Percentiles rank a stretch among this genome's conserved stretches.
Conservation (phyloP, 1,140 invertebrate genomes). For the Neodiprion pinetum region DNA sequence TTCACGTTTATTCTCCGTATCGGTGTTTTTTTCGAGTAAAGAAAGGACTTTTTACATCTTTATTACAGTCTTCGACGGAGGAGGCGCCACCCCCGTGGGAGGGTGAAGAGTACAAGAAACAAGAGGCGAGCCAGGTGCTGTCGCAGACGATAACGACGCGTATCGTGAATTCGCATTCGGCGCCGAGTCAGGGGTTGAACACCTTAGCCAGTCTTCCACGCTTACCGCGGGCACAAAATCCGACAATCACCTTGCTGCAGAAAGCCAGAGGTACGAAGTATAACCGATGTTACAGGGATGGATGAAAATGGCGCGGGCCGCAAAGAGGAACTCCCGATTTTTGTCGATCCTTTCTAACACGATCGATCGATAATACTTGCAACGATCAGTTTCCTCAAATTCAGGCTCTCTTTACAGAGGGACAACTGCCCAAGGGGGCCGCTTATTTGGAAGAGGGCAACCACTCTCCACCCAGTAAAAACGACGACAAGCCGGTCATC, state of each 20-base stretch:
- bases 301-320: conserved; percentile 5
- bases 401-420: conserved; percentile 68
- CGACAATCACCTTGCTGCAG: conserved; percentile 86
- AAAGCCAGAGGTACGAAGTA: conserved; percentile 80
- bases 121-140: conserved; percentile 39
- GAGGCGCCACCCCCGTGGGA: conserved; percentile 52
- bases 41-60: no score
- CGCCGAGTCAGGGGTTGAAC: conserved; percentile 68
- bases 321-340: conserved; percentile 15
- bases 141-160: conserved; percentile 61
- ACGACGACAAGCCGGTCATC: conserved; percentile 64
- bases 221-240: conserved; percentile 83
- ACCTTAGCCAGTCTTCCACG: conserved; percentile 61
- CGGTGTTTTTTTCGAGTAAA: no score
- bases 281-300: background rate
- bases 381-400: conserved; percentile 32
- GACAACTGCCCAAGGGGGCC: conserved; percentile 80
- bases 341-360: conserved; percentile 15
- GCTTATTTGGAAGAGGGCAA: conserved; percentile 72
- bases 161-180: conserved; percentile 71
- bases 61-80: conserved; percentile 23
- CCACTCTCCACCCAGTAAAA: conserved; percentile 55
- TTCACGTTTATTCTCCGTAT: no score
- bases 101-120: conserved; percentile 45
- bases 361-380: background rate